These are phyloP conservation scores for Ramphastos sulfuratus DNA, from an alignment of 2,113 vertebrate genomes.

Conservation along the genomic window DNA sequence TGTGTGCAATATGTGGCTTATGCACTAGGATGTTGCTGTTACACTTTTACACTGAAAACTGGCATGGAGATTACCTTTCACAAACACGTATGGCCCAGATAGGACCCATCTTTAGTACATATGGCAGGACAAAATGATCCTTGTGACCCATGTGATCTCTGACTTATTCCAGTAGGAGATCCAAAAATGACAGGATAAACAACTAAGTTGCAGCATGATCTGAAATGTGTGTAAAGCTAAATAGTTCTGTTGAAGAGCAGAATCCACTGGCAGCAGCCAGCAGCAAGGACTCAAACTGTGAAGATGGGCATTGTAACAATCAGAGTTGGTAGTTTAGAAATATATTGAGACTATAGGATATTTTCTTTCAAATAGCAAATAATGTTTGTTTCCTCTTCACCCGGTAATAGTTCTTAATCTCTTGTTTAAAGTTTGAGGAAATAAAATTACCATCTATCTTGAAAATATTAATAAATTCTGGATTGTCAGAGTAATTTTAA, in stretches of 20 bases:
- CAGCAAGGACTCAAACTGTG: not conserved
- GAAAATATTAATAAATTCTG: not conserved
- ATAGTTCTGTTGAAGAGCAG: not conserved
- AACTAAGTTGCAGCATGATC: not conserved
- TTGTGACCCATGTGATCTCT: not conserved
- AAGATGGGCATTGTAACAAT: accelerated
- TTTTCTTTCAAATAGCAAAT: not conserved
- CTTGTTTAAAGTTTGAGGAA: not conserved
- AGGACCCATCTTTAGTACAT: not conserved
- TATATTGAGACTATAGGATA: accelerated
- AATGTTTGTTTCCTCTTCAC: not conserved
- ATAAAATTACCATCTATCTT: not conserved
- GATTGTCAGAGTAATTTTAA: not conserved
- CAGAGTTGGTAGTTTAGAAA: not conserved
- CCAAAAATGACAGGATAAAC: not conserved
- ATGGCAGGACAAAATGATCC: not conserved
- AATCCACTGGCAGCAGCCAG: accelerated
- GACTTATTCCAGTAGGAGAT: not conserved
- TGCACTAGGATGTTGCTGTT: not conserved
- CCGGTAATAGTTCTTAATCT: not conserved
- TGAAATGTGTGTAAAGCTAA: not conserved
- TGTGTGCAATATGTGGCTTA: accelerated
- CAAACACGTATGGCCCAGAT: not conserved
- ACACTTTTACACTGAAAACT: not conserved
- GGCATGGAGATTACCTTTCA: not conserved